Evolutionary conservation across 2,113 vertebrate genomes (phyloP).

Genomic region (Harpagus bidentatus): DNA sequence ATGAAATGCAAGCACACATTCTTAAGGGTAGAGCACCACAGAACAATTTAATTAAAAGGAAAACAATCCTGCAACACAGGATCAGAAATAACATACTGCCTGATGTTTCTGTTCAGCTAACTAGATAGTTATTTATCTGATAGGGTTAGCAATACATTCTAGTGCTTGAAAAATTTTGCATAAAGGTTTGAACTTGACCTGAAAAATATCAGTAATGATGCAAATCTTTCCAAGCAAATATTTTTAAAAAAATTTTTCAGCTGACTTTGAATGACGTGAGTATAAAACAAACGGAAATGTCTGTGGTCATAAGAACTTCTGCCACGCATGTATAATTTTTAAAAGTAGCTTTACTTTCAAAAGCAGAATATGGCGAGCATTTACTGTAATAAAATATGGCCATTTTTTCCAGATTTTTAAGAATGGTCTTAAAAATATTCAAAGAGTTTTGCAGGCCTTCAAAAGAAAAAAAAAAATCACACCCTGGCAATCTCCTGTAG

Average conservation of each 20-base stretch:
- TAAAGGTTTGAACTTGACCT: conserved; percentile 18
- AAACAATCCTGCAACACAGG: conserved; percentile 16
- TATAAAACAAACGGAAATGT: conserved; percentile 44
- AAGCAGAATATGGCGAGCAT: conserved; percentile 36
- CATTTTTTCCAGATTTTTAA: conserved; percentile 6
- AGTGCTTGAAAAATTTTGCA: background rate
- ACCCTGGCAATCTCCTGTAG: background rate
- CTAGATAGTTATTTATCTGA: background rate
- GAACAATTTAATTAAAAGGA: conserved; percentile 47
- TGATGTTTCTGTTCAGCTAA: conserved; percentile 10
- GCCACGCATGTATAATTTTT: conserved; percentile 17
- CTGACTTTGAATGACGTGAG: conserved; percentile 25
- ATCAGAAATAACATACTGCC: conserved; percentile 30
- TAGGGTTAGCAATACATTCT: background rate
- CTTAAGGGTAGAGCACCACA: background rate
- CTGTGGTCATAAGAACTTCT: conserved; percentile 39
- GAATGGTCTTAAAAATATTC: conserved; percentile 53
- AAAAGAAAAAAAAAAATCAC: background rate
- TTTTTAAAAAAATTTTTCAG: conserved; percentile 45
- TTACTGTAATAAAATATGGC: conserved; percentile 25
- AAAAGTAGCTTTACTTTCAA: conserved; percentile 58
- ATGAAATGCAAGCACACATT: conserved; percentile 12
- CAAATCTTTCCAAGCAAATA: conserved; percentile 48
- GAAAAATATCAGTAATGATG: conserved; percentile 9
- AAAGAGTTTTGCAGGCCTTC: background rate